Evolutionary conservation across 2,797 vertebrate genomes (phyloP).

Genomic region (Mico argentatus): DNA sequence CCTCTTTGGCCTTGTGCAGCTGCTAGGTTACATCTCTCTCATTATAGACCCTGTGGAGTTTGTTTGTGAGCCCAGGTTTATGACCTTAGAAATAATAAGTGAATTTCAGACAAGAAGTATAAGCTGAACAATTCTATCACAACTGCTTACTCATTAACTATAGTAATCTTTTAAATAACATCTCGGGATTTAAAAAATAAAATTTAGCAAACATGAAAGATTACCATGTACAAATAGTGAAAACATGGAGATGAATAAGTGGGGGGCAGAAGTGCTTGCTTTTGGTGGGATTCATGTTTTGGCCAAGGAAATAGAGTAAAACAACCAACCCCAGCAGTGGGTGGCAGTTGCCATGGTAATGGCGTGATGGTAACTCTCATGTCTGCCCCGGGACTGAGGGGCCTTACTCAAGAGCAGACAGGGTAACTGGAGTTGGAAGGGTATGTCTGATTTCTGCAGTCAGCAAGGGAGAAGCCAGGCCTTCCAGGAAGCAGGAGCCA

Average conservation of each 20-base stretch:
- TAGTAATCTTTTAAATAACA: neutral
- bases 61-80: neutral
- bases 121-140: neutral
- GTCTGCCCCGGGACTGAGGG: neutral
- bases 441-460: neutral
- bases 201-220: neutral
- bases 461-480: neutral
- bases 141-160: neutral
- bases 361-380: neutral
- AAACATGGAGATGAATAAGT: neutral
- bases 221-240: neutral
- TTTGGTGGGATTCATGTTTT: neutral
- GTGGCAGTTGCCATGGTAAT: neutral
- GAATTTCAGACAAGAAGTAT: neutral
- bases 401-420: neutral
- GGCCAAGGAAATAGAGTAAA: neutral
- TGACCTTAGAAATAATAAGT: neutral
- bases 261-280: accelerated
- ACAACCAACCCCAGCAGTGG: neutral
- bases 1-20: neutral
- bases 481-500: neutral
- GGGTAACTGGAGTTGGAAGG: neutral
- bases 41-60: neutral
- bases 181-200: neutral
- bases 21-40: neutral